A percentile compares a stretch with the other conserved stretches of the same genome.
phyloP scores from a whole-genome alignment of 2,888 invertebrate genomes.

The Malthinus seriepunctatus region DNA sequence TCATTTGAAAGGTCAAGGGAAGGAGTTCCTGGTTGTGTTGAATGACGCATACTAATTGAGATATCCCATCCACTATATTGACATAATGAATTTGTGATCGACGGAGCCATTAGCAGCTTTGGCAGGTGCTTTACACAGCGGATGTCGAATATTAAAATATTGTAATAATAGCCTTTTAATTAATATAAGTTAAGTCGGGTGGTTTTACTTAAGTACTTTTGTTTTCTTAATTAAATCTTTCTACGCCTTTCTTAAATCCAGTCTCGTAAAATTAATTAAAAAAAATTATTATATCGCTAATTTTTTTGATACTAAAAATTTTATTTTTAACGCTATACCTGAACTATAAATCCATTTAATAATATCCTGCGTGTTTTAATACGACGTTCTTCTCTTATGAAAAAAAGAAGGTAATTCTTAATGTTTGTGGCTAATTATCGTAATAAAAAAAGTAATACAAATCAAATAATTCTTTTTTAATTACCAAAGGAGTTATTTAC shows the following conservation, averaged over 20 bases:
- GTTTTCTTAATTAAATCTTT: slow-evolving; percentile 2
- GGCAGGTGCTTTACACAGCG: slow-evolving; percentile 38
- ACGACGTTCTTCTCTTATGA: no score
- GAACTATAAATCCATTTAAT: no score
- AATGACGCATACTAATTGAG: slow-evolving; percentile 45
- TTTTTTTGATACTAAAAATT: no score
- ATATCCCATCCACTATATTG: slow-evolving; percentile 42
- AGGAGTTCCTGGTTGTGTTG: slow-evolving; percentile 28
- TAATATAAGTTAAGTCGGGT: slow-evolving; percentile 9
- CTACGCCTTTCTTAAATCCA: background rate
- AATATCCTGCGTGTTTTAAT: no score
- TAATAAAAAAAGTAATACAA: no score
- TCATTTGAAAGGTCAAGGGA: slow-evolving; percentile 34
- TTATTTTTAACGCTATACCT: no score
- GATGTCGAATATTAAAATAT: slow-evolving; percentile 21
- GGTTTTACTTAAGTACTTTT: slow-evolving; percentile 4
- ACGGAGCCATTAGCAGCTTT: slow-evolving; percentile 41
- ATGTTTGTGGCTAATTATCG: no score
- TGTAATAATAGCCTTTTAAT: slow-evolving; percentile 25
- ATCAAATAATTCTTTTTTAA: no score
- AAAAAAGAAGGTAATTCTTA: no score
- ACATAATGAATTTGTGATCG: slow-evolving; percentile 48
- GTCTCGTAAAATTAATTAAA: slow-evolving; percentile 2
- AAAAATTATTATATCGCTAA: no score
- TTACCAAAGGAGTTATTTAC: no score